Base-by-base conservation (phyloP, 2,113 vertebrate genomes). In the Climacteris rufus region DNA sequence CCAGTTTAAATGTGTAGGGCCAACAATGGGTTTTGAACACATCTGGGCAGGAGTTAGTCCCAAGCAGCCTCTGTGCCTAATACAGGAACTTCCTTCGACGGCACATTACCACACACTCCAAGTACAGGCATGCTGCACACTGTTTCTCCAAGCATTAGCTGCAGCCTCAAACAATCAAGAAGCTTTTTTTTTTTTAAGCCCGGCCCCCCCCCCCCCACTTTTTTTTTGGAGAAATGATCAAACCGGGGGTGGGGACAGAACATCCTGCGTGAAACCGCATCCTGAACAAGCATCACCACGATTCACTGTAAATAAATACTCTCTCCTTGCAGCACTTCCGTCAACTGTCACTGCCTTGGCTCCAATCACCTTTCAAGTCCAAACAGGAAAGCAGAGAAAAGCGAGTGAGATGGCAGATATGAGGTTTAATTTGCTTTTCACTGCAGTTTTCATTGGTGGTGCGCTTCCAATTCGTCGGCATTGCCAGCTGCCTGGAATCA, bases 221-320 rank as follows among this genome's bases (percentile, higher is more conserved):
- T 83, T 94, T 92, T 87, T 89, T 94, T 94, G 81, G 97, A 98
- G 97, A 98, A 98, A 98, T 98, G 97, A 98, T 98, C 98, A 99
- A 98, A 99, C 98, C 94, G 93, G 92, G 97, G 97, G 98, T 98
- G 97, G 98, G 98, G 98, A 98, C 96, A 97, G 97, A 98, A 99
- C 99, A 99, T 99, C 99, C 99, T 99, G 99, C 98, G 98, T 99
- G 98, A 99, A 99, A 99, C 99, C 99, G 98, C 99, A 99, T 99
- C 99, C 99, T 99, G 99, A 99, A 98, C 98, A 98, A 99, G 99
- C 99, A 99, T 98, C 97, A 98, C 98, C 98, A 98, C 98, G 97
- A 98, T 98, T 98, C 98, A 99, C 98, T 99, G 99, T 99, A 99
- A 99, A 99, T 99, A 99, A 99, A 99, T 99, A 99, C 98, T 98